Evolutionary conservation across 2,113 vertebrate species (phyloP).

Genomic region (Jacana jacana): DNA sequence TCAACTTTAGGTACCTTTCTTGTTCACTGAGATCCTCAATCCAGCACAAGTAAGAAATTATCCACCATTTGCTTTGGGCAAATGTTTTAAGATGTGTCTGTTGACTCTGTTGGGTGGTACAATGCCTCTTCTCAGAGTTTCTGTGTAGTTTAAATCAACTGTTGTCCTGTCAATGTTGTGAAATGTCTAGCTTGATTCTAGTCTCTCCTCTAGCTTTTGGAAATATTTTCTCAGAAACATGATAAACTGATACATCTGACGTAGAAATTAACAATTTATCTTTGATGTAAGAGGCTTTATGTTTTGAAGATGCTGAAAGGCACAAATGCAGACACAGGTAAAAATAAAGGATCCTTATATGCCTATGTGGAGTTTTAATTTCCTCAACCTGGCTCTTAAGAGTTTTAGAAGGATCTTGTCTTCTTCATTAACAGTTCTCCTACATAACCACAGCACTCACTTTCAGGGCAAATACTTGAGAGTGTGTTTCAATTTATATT

Average conservation of each 20-base stretch:
- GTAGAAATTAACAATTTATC: neutral
- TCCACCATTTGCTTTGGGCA: neutral
- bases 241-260: neutral
- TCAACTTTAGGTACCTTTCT: neutral
- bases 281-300: neutral
- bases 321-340: neutral
- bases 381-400: neutral
- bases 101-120: neutral
- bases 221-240: neutral
- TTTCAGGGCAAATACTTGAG: neutral
- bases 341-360: neutral
- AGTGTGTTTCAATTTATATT: neutral
- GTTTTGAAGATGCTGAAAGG: neutral
- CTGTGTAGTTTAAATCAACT: neutral
- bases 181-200: neutral
- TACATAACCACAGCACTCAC: neutral
- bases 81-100: neutral
- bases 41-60: neutral
- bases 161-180: neutral
- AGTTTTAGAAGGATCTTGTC: neutral
- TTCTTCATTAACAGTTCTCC: neutral
- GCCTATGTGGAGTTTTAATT: neutral
- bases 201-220: neutral
- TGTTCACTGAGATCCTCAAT: neutral
- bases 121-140: neutral